phyloP scores from a whole-genome alignment of 2,888 invertebrate species.

The Cordilura impudica region DNA sequence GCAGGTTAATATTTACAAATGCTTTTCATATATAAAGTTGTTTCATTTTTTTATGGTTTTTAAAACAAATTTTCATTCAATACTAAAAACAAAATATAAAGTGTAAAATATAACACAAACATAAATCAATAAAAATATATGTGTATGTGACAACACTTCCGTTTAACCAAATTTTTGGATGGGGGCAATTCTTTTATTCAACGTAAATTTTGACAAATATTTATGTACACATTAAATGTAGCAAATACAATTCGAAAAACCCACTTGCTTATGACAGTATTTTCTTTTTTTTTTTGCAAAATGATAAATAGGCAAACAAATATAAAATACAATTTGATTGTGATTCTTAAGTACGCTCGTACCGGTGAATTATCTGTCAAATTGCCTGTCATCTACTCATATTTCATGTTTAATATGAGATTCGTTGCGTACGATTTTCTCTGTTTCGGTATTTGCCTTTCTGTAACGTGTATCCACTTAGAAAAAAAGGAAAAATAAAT shows the following conservation, averaged over 20 bases:
- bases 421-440: not conserved
- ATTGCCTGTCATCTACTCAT: too few relatives aligned
- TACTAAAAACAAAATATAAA: constrained; percentile 33
- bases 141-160: constrained; percentile 45
- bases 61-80: not conserved
- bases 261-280: constrained; percentile 7
- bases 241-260: constrained; percentile 15
- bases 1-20: too few relatives aligned
- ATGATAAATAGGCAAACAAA: not conserved
- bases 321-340: not conserved
- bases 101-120: constrained; percentile 39
- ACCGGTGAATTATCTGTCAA: too few relatives aligned
- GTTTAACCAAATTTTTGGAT: constrained; percentile 30
- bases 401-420: too few relatives aligned
- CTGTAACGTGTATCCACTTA: constrained; percentile 23
- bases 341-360: too few relatives aligned
- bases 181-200: constrained; percentile 4
- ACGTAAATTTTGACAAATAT: constrained; percentile 7
- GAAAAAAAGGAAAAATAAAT: constrained; percentile 15
- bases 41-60: too few relatives aligned
- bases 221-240: not conserved
- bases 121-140: constrained; percentile 49
- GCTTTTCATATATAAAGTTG: too few relatives aligned
- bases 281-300: not conserved
- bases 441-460: too few relatives aligned